phyloP scores from a whole-genome alignment of 2,113 vertebrate species.

The Colinus virginianus region DNA sequence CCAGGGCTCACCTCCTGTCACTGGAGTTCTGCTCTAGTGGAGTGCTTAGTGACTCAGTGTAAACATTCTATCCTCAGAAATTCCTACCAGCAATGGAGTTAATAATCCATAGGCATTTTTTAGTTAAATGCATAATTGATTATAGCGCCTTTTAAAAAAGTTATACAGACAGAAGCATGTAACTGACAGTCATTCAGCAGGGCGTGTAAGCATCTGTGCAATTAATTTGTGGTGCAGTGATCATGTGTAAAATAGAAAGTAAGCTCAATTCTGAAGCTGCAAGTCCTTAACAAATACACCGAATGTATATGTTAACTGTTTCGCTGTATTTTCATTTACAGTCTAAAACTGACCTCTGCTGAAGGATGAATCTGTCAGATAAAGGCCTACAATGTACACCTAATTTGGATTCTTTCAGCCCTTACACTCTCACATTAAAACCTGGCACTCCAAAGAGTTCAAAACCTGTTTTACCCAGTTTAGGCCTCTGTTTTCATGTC shows the following conservation, averaged over 20 bases:
- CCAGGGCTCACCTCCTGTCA: background rate
- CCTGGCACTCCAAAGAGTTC: background rate
- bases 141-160: background rate
- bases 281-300: background rate
- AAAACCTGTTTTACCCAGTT: background rate
- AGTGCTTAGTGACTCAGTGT: background rate
- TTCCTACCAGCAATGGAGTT: background rate
- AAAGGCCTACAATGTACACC: background rate
- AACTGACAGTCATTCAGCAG: background rate
- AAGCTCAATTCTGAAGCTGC: background rate
- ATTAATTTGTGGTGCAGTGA: background rate
- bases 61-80: background rate
- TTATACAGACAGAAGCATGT: rapidly evolving
- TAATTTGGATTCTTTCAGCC: background rate
- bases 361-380: background rate
- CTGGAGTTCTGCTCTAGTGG: background rate
- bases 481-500: background rate
- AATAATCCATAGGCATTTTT: background rate
- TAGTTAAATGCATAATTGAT: background rate
- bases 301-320: background rate
- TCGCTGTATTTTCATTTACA: background rate
- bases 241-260: background rate
- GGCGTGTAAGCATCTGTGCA: background rate
- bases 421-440: background rate
- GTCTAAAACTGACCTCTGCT: background rate